Conservation (phyloP, 2,797 vertebrate genomes). For the Acipenser oxyrinchus region DNA sequence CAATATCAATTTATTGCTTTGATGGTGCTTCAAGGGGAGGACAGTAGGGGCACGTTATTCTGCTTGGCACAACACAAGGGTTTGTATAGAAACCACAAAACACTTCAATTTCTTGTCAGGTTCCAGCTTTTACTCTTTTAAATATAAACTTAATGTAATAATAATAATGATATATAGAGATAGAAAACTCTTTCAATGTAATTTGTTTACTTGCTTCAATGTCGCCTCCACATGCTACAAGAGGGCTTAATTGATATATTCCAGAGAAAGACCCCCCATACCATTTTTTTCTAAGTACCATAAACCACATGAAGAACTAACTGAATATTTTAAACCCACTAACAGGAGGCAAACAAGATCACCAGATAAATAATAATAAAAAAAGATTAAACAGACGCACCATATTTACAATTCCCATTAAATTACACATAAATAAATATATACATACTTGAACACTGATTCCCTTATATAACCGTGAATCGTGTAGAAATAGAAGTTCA, state of each 20-base stretch:
- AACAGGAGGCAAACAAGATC: slow-evolving; percentile 92
- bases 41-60: slow-evolving; percentile 75
- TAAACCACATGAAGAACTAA: slow-evolving; percentile 97
- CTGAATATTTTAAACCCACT: slow-evolving; percentile 94
- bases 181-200: slow-evolving; percentile 79
- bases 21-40: slow-evolving; percentile 78
- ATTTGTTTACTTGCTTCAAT: slow-evolving; percentile 92
- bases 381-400: slow-evolving; percentile 97
- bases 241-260: slow-evolving; percentile 91
- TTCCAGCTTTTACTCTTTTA: slow-evolving; percentile 62
- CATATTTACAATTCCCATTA: slow-evolving; percentile 99
- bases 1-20: slow-evolving; percentile 94
- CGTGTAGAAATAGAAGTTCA: slow-evolving; percentile 93
- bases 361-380: slow-evolving; percentile 99
- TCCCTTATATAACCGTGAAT: slow-evolving; percentile 95
- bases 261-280: slow-evolving; percentile 77
- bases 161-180: slow-evolving; percentile 34
- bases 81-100: slow-evolving; percentile 70
- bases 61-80: slow-evolving; percentile 79
- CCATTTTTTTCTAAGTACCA: slow-evolving; percentile 90
- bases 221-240: slow-evolving; percentile 96
- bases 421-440: slow-evolving; percentile 99
- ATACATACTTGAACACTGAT: slow-evolving; percentile 99
- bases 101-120: slow-evolving; percentile 60
- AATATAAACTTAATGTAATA: slow-evolving; percentile 75